These are phyloP conservation scores for Camponotus vicinus DNA, from an alignment of 1,140 invertebrate species.

Conservation along the genomic window DNA sequence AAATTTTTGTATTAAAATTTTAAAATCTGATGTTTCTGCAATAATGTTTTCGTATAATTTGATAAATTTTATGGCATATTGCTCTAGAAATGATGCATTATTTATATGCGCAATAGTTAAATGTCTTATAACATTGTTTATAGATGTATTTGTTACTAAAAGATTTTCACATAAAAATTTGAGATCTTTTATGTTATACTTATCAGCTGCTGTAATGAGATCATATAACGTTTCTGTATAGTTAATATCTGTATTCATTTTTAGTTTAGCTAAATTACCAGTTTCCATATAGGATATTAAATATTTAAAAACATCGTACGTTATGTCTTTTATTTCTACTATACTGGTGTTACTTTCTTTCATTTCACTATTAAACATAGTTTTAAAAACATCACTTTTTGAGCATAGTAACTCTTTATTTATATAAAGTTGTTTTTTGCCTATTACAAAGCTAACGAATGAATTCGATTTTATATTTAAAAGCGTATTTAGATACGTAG, in stretches of 20 bases:
- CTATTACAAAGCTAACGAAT: background rate
- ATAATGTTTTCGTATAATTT: background rate
- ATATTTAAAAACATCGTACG: background rate
- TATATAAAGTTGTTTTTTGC: background rate
- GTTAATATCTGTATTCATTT: background rate
- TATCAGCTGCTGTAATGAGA: background rate
- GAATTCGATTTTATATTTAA: background rate
- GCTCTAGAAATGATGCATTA: background rate
- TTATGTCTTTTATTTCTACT: background rate
- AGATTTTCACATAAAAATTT: background rate
- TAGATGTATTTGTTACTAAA: background rate
- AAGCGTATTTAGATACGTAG: no score
- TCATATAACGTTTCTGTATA: background rate
- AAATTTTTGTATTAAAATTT: background rate
- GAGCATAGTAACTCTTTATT: background rate
- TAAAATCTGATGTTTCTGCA: background rate
- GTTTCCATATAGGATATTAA: background rate
- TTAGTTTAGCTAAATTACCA: background rate
- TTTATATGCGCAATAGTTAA: background rate
- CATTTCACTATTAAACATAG: background rate
- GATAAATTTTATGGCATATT: background rate
- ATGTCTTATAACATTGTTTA: background rate
- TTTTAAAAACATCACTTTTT: background rate
- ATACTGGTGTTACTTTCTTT: background rate
- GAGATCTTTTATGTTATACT: background rate